phyloP scores from a whole-genome alignment of 1,140 invertebrate species.

The Drosophila persimilis region DNA sequence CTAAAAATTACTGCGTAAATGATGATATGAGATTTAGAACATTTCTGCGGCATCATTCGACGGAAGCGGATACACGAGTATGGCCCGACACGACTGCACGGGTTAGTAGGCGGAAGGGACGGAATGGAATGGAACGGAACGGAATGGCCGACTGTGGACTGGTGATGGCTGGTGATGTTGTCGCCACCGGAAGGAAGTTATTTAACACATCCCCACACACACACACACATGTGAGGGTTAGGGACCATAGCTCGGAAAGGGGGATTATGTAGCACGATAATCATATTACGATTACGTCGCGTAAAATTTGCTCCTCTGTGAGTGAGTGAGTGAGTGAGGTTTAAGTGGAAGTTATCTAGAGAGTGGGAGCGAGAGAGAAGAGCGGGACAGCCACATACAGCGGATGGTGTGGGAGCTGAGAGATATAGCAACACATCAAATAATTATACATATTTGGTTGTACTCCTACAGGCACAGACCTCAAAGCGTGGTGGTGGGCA shows the following conservation, averaged over 20 bases:
- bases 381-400: too few relatives aligned
- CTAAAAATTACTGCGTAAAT: slow-evolving; percentile 79
- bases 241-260: background rate
- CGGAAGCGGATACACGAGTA: slow-evolving; percentile 68
- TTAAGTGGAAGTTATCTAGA: slow-evolving; percentile 46
- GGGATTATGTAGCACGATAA: slow-evolving; percentile 74
- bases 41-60: slow-evolving; percentile 78
- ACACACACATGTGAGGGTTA: background rate
- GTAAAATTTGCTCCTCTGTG: slow-evolving; percentile 68
- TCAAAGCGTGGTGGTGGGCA: background rate
- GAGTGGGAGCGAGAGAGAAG: background rate
- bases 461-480: background rate
- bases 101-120: background rate
- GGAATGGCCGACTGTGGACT: slow-evolving; percentile 12
- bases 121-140: background rate
- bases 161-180: slow-evolving; percentile 26
- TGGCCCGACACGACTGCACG: background rate
- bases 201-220: slow-evolving; percentile 69
- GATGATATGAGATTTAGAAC: slow-evolving; percentile 79
- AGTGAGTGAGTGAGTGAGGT: slow-evolving; percentile 20
- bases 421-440: slow-evolving; percentile 29
- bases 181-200: slow-evolving; percentile 76
- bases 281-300: slow-evolving; percentile 80
- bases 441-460: slow-evolving; percentile 27
- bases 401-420: background rate